Evolutionary conservation across 2,113 vertebrate genomes (phyloP), one percentile per base, ranked within the genome.

Genomic region (Colistium nudipinnis): DNA sequence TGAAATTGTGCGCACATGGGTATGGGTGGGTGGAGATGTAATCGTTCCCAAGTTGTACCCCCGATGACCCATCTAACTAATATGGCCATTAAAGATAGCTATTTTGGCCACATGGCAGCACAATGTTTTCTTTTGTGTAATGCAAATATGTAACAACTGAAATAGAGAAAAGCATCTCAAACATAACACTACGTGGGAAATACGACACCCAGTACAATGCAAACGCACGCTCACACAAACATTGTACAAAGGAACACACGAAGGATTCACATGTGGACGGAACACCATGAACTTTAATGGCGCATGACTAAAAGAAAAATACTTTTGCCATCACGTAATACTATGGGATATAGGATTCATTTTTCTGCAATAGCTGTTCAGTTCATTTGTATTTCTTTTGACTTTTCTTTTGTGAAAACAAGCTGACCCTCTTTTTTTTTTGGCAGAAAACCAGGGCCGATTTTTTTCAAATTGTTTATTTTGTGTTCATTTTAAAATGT

Each of bases 1-100:
- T 82, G 67, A 67, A 66, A 39, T 30, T 53, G 36, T 65, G 53
- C 59, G 36, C 67, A 47, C 49, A 63, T 66, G 74, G 39, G 45
- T 68, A 53, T 57, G 56, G 76, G 74, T 35, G 16, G 57, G 70
- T 51, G 49, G 77, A 69, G 80, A 36, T 76, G 75, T 69, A 76
- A 76, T 86, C 38, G 52, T 69, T 78, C 41, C 61, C 51, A 53
- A 59, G 55, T 36, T 36, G 54, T 67, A 44, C 45, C 78, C 63
- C 68, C 31, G 47, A 60, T 86, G 84, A 84, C 79, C 83, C 20
- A 48, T 74, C 56, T 71, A 53, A 69, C 68, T 80, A 79, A 87
- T 81, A 19, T 12, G 24, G 61, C 70, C 74, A 82, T 86, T 88
- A 87, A 78, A 51, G 53, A 59, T 63, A 80, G 47, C 70, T 61